Evolutionary conservation across 2,113 vertebrate species (phyloP), one percentile per base, ranked within the genome.

Genomic region (Apodemus speciosus): DNA sequence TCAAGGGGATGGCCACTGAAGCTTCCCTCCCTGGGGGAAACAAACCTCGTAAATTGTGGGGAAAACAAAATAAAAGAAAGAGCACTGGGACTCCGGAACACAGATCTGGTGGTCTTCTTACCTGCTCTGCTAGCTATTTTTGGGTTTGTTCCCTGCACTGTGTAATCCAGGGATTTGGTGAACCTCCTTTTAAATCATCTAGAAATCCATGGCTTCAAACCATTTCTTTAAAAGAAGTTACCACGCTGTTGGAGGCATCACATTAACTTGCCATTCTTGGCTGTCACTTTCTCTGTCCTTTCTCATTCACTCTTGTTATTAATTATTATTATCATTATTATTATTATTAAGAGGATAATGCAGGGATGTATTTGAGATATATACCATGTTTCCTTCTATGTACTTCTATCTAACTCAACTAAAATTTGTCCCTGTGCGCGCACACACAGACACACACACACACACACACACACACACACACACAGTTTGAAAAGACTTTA

Each of bases 161-260:
- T 75, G 46, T 88, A 92, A 94, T 93, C 95, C 46, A 56, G 38
- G 77, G 90, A 88, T 93, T 92, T 95, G 89, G 80, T 9, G 53
- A 95, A 53, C 68, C 66, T 96, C 89, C 38, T 95, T 85, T 89
- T 88, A 91, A 95, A 94, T 88, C 94, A 73, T 53, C 72, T 53
- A 27, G 79, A 94, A 94, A 95, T 85, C 38, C 3, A 11, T 86
- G 58, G 64, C 72, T 93, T 95, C 88, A 89, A 95, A 88, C 89
- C 38, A 40, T 89, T 93, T 86, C 32, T 30, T 40, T 93, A 75
- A 79, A 95, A 97, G 62, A 79, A 85, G 56, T 6, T 0, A 8
- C 38, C 62, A 15, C 38, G 32, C 62, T 76, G n/a, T 46, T 76
- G 76, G 85, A 93, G 86, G 53, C 27, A 66, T 94, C 43, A 23